phyloP scores from a whole-genome alignment of 2,113 vertebrate species.

The Equus quagga region DNA sequence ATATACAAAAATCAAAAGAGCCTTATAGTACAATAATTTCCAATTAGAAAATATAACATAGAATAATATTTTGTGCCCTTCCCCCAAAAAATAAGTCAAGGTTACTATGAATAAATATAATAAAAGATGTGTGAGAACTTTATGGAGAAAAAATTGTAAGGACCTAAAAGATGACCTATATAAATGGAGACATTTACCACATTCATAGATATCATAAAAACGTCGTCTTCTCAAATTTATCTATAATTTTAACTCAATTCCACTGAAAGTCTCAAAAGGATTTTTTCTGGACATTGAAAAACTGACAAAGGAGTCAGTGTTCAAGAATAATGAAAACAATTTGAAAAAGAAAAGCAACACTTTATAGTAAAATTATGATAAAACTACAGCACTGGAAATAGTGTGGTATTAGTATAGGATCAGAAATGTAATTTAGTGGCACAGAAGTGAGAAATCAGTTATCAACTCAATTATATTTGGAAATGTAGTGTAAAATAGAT shows the following conservation, averaged over 20 bases:
- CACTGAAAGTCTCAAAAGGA: neutral
- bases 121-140: neutral
- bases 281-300: neutral
- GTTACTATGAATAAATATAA: neutral
- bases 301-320: neutral
- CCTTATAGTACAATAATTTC: neutral
- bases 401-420: neutral
- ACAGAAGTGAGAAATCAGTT: neutral
- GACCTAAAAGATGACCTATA: neutral
- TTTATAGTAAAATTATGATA: neutral
- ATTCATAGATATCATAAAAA: neutral
- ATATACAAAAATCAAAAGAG: neutral
- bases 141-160: neutral
- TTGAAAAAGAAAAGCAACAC: neutral
- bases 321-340: neutral
- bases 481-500: neutral
- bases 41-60: neutral
- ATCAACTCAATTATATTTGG: no score
- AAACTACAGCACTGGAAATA: neutral
- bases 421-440: neutral
- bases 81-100: neutral
- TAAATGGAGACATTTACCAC: neutral
- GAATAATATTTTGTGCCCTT: neutral
- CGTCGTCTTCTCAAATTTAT: neutral
- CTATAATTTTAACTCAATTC: constrained; percentile 7